Conservation (phyloP, 2,797 vertebrate genomes). For the Chrysocyon brachyurus region DNA sequence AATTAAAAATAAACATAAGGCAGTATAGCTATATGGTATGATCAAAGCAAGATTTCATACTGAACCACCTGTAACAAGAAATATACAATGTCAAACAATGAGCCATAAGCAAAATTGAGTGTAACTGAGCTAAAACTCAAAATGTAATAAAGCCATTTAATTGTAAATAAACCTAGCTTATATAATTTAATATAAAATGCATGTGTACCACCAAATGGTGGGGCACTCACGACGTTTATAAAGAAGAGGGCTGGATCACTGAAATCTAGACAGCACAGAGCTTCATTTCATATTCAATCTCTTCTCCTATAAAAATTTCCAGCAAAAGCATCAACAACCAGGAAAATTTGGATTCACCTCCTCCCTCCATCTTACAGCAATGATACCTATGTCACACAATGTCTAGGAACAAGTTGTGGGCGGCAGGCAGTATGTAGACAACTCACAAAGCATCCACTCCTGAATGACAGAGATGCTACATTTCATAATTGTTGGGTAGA, state of each 20-base stretch:
- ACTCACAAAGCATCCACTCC: neutral
- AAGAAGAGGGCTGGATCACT: neutral
- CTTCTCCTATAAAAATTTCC: neutral
- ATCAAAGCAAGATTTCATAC: slow-evolving; percentile 43
- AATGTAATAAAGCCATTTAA: slow-evolving; percentile 37
- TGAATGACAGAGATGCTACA: neutral
- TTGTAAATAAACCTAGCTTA: neutral
- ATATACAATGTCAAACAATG: neutral
- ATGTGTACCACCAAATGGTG: neutral
- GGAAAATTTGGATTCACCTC: neutral
- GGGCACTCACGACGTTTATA: neutral
- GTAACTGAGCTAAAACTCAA: slow-evolving; percentile 22
- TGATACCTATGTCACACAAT: neutral
- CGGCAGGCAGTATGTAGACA: neutral
- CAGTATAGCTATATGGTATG: neutral
- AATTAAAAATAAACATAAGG: neutral
- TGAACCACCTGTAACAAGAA: slow-evolving; percentile 23
- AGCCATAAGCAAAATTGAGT: neutral
- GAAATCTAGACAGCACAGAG: neutral
- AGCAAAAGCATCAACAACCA: neutral
- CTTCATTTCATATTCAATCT: neutral
- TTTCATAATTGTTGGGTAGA: neutral
- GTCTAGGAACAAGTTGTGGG: neutral
- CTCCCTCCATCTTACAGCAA: neutral
- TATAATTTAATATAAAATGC: neutral